phyloP scores from a whole-genome alignment of 2,113 vertebrate genomes.

The Chloebia gouldiae region DNA sequence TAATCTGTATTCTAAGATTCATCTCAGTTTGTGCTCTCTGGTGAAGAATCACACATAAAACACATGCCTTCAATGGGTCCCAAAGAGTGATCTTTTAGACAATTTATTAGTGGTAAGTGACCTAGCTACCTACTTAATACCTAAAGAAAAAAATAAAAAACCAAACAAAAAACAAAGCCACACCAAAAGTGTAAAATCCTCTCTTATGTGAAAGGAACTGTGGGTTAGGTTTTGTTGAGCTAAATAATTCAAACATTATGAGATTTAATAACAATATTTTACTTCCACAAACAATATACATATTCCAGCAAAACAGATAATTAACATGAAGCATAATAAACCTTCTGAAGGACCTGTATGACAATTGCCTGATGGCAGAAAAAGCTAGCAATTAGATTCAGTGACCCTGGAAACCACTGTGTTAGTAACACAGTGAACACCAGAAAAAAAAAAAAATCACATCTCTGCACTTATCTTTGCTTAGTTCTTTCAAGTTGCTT shows the following conservation, averaged over 20 bases:
- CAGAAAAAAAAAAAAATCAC: not conserved
- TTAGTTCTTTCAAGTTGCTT: not conserved
- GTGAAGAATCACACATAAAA: not conserved
- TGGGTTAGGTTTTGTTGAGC: not conserved
- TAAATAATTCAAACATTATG: not conserved
- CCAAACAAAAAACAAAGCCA: rapidly evolving
- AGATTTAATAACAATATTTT: not conserved
- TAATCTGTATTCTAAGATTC: not conserved
- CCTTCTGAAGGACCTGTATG: not conserved
- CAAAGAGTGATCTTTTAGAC: not conserved
- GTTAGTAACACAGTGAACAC: not conserved
- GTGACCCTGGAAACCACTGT: not conserved
- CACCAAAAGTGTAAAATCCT: not conserved
- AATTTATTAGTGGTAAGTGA: not conserved
- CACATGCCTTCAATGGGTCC: not conserved
- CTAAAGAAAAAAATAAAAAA: not conserved
- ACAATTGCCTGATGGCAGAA: not conserved
- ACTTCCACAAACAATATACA: not conserved
- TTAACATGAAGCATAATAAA: not conserved
- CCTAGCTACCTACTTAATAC: not conserved
- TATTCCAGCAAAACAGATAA: not conserved
- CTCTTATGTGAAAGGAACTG: not conserved
- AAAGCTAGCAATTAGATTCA: not conserved
- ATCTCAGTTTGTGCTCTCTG: not conserved
- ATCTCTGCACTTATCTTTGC: not conserved